Percentiles rank a stretch among this genome's conserved stretches.
These are phyloP conservation scores for Zonotrichia leucophrys DNA, from an alignment of 2,113 vertebrate species.

Conservation along the genomic window DNA sequence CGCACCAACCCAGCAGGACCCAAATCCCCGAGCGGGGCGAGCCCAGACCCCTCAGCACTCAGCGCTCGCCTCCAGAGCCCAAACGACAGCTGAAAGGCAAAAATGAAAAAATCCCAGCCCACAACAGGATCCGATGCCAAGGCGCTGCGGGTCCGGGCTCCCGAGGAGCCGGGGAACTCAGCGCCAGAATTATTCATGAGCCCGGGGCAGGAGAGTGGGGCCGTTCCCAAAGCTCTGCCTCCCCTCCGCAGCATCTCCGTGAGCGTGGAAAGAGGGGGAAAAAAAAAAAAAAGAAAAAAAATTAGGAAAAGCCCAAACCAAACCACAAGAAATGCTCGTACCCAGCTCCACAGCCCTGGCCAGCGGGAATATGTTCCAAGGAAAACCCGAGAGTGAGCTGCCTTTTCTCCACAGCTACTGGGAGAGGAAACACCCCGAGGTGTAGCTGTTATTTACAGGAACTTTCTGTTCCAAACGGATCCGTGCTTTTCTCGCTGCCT, in stretches of 20 bases:
- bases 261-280: rapidly evolving
- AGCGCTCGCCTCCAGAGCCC: background rate
- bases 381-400: background rate
- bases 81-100: background rate
- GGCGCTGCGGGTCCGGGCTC: background rate
- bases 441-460: slow-evolving; percentile 1
- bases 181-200: background rate
- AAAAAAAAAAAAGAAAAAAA: background rate
- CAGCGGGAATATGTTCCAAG: background rate
- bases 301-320: background rate
- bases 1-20: background rate
- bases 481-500: rapidly evolving
- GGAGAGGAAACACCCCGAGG: slow-evolving; percentile 25
- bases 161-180: background rate
- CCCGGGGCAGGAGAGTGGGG: background rate
- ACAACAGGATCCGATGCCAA: rapidly evolving
- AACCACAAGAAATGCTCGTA: slow-evolving; percentile 24
- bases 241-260: background rate
- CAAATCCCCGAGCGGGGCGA: background rate
- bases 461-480: background rate
- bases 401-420: background rate
- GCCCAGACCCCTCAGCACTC: background rate
- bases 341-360: background rate
- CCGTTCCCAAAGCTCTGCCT: background rate
- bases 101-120: background rate